Evolutionary conservation across 2,888 invertebrate species (phyloP).

Genomic region (Geophilus truncorum): DNA sequence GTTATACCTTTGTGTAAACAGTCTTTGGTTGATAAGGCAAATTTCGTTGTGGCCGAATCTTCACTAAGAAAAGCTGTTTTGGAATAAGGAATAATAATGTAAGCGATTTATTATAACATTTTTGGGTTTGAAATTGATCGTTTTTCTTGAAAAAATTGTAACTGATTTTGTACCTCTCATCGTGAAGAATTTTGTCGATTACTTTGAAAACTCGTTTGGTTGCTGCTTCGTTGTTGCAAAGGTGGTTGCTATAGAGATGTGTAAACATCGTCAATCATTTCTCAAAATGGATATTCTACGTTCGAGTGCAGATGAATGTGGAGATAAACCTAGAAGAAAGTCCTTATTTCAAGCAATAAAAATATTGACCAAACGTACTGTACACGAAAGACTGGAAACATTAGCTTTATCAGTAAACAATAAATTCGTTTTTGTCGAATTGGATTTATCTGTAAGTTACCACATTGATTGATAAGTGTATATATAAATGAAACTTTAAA

Average conservation of each 20-base stretch:
- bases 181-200: background rate
- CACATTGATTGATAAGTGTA: no score
- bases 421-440: background rate
- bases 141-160: no score
- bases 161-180: background rate
- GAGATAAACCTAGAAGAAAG: background rate
- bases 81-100: background rate
- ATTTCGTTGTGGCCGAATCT: background rate
- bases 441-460: slow-evolving; percentile 6
- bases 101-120: background rate
- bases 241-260: background rate
- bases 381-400: background rate
- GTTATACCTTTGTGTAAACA: background rate
- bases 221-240: background rate
- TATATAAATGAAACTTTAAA: background rate
- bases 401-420: background rate
- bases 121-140: background rate
- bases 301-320: no score
- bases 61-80: background rate
- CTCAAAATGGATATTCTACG: no score
- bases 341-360: background rate
- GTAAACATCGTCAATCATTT: no score
- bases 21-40: slow-evolving; percentile 3
- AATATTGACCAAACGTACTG: background rate
- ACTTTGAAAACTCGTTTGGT: background rate